These are phyloP conservation scores for Elephas maximus DNA, from an alignment of 2,113 vertebrate genomes.

Conservation along the genomic window DNA sequence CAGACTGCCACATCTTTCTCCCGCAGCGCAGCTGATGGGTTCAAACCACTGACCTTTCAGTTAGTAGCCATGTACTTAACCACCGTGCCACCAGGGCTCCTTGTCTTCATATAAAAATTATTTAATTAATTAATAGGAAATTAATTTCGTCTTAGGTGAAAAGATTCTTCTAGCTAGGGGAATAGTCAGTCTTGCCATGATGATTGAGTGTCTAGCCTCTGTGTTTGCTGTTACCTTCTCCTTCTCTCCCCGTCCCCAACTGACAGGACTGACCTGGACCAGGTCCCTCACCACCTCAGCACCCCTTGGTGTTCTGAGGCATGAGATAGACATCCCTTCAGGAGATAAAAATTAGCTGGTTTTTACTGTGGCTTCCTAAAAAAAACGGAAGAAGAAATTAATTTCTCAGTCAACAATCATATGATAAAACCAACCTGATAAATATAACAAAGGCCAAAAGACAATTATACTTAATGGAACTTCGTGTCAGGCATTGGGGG, in stretches of 20 bases:
- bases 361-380: neutral
- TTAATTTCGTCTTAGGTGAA: neutral
- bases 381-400: neutral
- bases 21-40: no score
- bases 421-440: neutral
- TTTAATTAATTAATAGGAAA: neutral
- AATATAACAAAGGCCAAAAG: neutral
- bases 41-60: no score
- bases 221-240: no score
- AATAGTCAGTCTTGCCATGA: rapidly evolving
- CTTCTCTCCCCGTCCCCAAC: neutral
- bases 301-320: neutral
- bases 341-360: neutral
- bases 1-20: no score
- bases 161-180: neutral
- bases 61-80: no score
- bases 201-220: neutral
- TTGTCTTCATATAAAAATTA: neutral
- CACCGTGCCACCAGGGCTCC: no score
- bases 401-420: neutral
- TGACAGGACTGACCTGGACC: neutral
- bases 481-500: neutral
- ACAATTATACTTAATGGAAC: rapidly evolving
- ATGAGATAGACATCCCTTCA: no score
- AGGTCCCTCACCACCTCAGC: rapidly evolving